A percentile compares a stretch with the other conserved stretches of the same genome.
These are phyloP conservation scores for Pseudolycoriella hygida DNA, from an alignment of 2,888 invertebrate genomes.

Conservation along the genomic window DNA sequence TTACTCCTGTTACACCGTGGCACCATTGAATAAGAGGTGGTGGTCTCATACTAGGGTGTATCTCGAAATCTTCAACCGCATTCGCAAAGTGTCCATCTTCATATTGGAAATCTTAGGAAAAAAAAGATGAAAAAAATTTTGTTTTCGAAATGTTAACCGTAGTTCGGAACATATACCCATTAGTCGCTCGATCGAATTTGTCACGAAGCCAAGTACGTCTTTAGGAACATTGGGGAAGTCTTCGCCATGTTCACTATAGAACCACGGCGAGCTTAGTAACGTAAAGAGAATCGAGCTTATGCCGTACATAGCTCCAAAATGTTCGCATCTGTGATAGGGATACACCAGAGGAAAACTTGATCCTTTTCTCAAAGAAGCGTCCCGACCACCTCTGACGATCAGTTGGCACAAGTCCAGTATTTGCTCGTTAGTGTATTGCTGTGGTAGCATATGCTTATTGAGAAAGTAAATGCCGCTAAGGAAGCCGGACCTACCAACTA, in stretches of 20 bases:
- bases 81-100: constrained; percentile 58
- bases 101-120: constrained; percentile 37
- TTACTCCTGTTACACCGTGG: constrained; percentile 69
- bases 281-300: constrained; percentile 46
- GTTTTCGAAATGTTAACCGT: constrained; percentile 13
- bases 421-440: constrained; percentile 28
- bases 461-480: constrained; percentile 62
- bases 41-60: too few species aligned
- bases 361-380: constrained; percentile 39
- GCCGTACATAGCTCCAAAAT: constrained; percentile 43
- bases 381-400: constrained; percentile 51
- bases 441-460: constrained; percentile 23
- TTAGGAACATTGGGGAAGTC: too few species aligned
- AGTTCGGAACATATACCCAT: not conserved
- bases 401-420: constrained; percentile 47
- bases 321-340: constrained; percentile 10
- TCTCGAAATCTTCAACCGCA: constrained; percentile 16
- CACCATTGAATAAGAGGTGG: constrained; percentile 95
- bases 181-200: not conserved
- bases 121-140: constrained; percentile 17
- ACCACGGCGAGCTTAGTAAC: constrained; percentile 29
- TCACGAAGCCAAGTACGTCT: not conserved
- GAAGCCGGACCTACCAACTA: constrained; percentile 58
- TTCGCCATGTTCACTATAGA: too few species aligned
- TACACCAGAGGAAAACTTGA: constrained; percentile 60